phyloP scores from a whole-genome alignment of 1,140 invertebrate genomes.

The Drosophila parvula region DNA sequence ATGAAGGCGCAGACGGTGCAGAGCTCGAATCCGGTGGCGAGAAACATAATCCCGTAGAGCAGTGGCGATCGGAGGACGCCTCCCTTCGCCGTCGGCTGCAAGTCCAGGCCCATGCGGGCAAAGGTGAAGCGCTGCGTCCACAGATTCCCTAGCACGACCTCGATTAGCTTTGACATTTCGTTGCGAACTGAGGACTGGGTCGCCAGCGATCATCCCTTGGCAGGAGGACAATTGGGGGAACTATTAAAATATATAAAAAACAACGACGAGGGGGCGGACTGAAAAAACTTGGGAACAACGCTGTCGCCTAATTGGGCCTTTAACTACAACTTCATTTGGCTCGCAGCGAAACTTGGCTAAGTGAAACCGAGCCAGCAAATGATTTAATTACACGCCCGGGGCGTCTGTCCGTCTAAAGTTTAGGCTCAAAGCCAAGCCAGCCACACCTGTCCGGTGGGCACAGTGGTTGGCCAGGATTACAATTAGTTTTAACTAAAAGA shows the following conservation, averaged over 20 bases:
- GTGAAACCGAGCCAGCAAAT: constrained; percentile 46
- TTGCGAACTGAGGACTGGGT: constrained; percentile 25
- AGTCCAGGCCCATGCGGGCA: constrained; percentile 45
- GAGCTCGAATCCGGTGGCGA: constrained; percentile 56
- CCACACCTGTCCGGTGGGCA: constrained; percentile 17
- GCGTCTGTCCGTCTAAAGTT: constrained; percentile 31
- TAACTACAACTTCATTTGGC: constrained; percentile 47
- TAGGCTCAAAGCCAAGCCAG: background rate
- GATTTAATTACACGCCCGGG: constrained; percentile 61
- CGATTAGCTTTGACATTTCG: constrained; percentile 61
- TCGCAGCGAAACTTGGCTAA: constrained; percentile 35
- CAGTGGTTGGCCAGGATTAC: constrained; percentile 19
- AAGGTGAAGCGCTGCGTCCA: constrained; percentile 62
- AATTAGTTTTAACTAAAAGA: background rate
- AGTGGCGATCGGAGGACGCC: constrained; percentile 33
- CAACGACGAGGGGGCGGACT: background rate
- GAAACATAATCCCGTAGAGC: constrained; percentile 42
- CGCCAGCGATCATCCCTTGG: background rate
- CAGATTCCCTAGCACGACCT: constrained; percentile 40
- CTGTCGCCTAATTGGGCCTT: constrained; percentile 41
- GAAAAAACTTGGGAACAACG: constrained; percentile 14
- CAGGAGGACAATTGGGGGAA: background rate
- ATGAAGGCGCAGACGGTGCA: constrained; percentile 67
- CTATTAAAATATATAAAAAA: background rate
- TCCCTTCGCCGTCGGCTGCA: constrained; percentile 8